A percentile compares a stretch with the other conserved stretches of the same genome.
Conservation (phyloP, 1,140 invertebrate species). For the Thaumatotibia leucotreta region DNA sequence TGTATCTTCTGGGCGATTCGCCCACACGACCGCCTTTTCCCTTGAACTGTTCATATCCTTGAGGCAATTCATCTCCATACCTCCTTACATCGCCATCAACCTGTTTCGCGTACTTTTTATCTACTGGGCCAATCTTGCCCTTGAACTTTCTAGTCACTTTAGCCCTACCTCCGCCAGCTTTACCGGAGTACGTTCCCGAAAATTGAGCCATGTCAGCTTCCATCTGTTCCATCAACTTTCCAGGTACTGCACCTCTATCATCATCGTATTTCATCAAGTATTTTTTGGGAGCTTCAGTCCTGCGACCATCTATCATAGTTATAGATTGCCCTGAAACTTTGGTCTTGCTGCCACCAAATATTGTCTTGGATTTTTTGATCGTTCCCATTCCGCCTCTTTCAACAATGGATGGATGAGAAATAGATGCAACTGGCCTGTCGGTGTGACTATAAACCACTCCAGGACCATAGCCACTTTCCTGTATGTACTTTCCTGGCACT, state of each 20-base stretch:
- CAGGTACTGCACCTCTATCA: too few relatives aligned
- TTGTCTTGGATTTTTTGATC: not conserved
- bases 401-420: not conserved
- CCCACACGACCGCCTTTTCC: too few relatives aligned
- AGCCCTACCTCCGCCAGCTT: too few relatives aligned
- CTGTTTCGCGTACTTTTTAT: too few relatives aligned
- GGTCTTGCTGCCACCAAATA: not conserved
- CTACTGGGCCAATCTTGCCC: too few relatives aligned
- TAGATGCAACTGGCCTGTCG: not conserved
- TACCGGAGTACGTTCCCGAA: too few relatives aligned
- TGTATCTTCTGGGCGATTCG: too few relatives aligned
- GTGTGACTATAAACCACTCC: not conserved
- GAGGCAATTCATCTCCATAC: too few relatives aligned
- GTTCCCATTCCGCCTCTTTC: not conserved
- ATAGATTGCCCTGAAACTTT: not conserved
- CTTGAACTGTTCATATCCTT: too few relatives aligned
- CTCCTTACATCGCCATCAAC: too few relatives aligned
- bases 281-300: not conserved
- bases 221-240: too few relatives aligned
- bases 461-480: not conserved
- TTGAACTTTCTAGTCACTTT: not conserved
- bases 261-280: not conserved
- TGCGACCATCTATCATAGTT: not conserved
- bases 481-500: not conserved
- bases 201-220: too few relatives aligned